These are phyloP conservation scores for Nomada ruficornis DNA, from an alignment of 2,888 invertebrate species.

Conservation along the genomic window DNA sequence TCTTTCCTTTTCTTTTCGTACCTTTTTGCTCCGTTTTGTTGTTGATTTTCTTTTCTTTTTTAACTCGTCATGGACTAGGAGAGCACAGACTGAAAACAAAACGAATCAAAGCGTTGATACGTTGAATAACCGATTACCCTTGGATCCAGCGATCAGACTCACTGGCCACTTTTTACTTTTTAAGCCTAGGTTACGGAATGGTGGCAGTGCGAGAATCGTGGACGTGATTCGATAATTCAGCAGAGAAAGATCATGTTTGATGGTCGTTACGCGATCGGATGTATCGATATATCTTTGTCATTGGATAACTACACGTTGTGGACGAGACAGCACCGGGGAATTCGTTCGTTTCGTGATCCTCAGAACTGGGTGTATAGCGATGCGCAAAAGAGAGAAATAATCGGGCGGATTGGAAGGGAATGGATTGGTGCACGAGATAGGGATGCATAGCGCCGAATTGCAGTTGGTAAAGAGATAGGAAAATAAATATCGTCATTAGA, in stretches of 20 bases:
- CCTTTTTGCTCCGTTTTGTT: slow-evolving; percentile 2
- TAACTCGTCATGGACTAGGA: slow-evolving; percentile 79
- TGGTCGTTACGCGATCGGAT: slow-evolving; percentile 16
- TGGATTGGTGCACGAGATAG: not conserved
- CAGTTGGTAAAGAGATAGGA: not conserved
- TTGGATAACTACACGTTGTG: slow-evolving; percentile 25
- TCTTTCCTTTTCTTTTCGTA: slow-evolving; percentile 8
- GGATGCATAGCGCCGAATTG: not conserved
- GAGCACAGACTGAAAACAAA: slow-evolving; percentile 82
- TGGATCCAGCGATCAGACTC: slow-evolving; percentile 60
- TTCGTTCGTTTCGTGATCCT: slow-evolving; percentile 38
- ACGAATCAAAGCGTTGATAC: slow-evolving; percentile 81
- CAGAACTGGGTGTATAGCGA: slow-evolving; percentile 4
- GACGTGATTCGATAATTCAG: slow-evolving; percentile 24
- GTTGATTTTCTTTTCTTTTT: slow-evolving; percentile 37
- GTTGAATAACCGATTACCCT: slow-evolving; percentile 71
- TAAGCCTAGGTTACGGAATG: slow-evolving; percentile 70
- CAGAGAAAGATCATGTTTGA: not conserved
- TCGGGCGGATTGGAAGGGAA: not conserved
- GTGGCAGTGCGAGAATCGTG: slow-evolving; percentile 56
- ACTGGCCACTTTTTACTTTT: slow-evolving; percentile 68
- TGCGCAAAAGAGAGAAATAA: slow-evolving; percentile 7
- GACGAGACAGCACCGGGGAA: slow-evolving; percentile 21
- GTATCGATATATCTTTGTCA: no score
- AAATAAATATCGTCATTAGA: not conserved